phyloP scores from a whole-genome alignment of 2,888 invertebrate genomes.

The Thereva nobilitata region DNA sequence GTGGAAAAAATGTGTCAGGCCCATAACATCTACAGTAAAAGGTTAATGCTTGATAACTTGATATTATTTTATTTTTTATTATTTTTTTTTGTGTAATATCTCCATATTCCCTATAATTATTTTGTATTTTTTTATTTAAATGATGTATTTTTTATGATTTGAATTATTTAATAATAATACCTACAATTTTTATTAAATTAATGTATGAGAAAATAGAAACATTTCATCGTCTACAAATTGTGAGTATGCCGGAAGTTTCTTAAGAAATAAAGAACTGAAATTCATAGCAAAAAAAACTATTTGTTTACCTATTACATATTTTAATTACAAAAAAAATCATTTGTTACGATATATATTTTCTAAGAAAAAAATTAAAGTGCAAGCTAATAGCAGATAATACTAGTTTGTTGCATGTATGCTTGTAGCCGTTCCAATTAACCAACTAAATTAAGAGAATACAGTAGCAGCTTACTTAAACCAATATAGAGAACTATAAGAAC shows the following conservation, averaged over 20 bases:
- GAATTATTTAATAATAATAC: background rate
- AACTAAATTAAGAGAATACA: constrained; percentile 25
- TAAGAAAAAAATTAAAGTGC: constrained; percentile 22
- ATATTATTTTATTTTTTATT: too few species aligned
- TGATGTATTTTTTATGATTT: background rate
- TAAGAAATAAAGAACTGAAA: constrained; percentile 1
- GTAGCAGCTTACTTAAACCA: constrained; percentile 26
- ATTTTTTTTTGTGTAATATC: background rate
- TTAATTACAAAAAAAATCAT: background rate
- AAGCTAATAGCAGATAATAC: constrained; percentile 18
- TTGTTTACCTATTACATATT: constrained; percentile 13
- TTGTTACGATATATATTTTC: constrained; percentile 9
- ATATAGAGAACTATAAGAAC: constrained; percentile 21
- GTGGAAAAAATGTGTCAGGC: constrained; percentile 64
- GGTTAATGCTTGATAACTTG: background rate
- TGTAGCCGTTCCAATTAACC: constrained; percentile 18
- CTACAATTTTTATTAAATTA: background rate
- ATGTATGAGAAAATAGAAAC: constrained; percentile 4
- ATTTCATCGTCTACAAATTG: constrained; percentile 32
- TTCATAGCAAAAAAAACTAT: constrained; percentile 7
- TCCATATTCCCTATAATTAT: background rate
- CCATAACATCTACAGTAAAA: constrained; percentile 64
- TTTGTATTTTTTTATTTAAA: background rate
- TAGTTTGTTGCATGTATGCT: constrained; percentile 33
- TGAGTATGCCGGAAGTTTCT: background rate